Conservation (phyloP, 2,888 invertebrate genomes). For the Chouioia cunea region DNA sequence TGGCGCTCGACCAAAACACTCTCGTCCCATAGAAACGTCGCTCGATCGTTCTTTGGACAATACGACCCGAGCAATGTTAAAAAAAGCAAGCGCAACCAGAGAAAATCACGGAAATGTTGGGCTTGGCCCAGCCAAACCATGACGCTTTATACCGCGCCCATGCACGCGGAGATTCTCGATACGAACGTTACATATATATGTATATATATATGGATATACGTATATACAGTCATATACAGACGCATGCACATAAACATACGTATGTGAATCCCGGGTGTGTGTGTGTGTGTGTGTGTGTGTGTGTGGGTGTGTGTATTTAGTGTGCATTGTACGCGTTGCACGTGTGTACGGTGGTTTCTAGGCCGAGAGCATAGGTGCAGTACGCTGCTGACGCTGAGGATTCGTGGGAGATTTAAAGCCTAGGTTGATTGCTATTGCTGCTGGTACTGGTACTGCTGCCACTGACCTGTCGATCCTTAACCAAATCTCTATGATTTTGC, state of each 20-base stretch:
- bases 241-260: neutral
- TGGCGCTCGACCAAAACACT: too few species aligned
- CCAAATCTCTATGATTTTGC: too few species aligned
- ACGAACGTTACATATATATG: neutral
- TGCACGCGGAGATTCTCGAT: slow-evolving; percentile 37
- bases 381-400: neutral
- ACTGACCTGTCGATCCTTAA: too few species aligned
- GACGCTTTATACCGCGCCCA: slow-evolving; percentile 62
- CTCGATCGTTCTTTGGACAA: too few species aligned
- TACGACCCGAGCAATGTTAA: neutral
- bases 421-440: neutral
- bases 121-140: slow-evolving; percentile 65
- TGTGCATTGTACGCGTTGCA: neutral
- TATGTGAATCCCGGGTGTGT: neutral
- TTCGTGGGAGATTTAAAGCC: neutral
- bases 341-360: slow-evolving; percentile 26
- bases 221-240: too few species aligned
- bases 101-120: slow-evolving; percentile 62
- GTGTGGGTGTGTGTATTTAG: neutral
- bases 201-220: too few species aligned
- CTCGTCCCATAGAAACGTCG: too few species aligned
- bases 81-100: slow-evolving; percentile 56
- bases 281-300: neutral
- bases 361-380: slow-evolving; percentile 40
- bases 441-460: too few species aligned